phyloP scores from a whole-genome alignment of 2,113 vertebrate species.

The Quiscalus mexicanus region DNA sequence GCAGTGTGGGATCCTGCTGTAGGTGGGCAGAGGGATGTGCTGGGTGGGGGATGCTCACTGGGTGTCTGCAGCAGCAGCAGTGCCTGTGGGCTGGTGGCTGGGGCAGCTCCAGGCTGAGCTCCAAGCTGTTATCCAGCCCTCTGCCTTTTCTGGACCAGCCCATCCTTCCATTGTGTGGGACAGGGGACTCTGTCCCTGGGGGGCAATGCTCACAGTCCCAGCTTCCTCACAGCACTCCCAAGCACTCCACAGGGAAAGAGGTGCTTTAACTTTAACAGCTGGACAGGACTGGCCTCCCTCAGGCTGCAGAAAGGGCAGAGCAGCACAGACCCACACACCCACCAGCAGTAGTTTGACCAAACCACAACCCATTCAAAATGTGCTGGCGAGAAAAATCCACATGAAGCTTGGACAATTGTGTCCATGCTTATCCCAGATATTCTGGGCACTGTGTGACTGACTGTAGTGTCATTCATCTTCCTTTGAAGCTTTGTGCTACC shows the following conservation, averaged over 20 bases:
- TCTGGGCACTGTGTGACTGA: neutral
- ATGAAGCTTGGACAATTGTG: neutral
- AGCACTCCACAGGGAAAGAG: neutral
- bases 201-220: neutral
- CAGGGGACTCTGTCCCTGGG: neutral
- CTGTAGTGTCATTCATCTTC: neutral
- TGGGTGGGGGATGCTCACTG: fast-evolving
- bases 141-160: neutral
- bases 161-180: neutral
- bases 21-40: neutral
- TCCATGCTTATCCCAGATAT: neutral
- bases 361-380: neutral
- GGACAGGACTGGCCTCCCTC: neutral
- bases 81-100: neutral
- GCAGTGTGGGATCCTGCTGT: fast-evolving
- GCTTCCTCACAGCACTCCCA: neutral
- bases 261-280: neutral
- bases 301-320: neutral
- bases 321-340: neutral
- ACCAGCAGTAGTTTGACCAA: neutral
- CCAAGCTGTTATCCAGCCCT: neutral
- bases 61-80: neutral
- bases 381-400: neutral
- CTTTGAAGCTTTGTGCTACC: neutral
- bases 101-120: neutral